Evolutionary conservation across 1,140 invertebrate species (phyloP).

Genomic region (Mercenaria mercenaria): DNA sequence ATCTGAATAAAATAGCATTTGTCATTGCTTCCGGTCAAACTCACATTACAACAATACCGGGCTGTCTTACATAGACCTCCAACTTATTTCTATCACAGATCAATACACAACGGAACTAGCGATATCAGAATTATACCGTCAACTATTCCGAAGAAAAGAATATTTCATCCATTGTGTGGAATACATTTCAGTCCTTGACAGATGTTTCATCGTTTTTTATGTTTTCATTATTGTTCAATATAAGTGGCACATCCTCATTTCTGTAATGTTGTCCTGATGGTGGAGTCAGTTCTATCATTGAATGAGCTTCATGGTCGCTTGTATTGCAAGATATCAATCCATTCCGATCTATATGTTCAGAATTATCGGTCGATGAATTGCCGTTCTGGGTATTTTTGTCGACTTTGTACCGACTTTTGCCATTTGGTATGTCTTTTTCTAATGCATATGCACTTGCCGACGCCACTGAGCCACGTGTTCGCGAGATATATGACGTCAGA

Average conservation of each 20-base stretch:
- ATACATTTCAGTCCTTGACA: too few relatives aligned
- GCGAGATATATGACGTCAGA: constrained; percentile 52
- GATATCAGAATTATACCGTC: too few relatives aligned
- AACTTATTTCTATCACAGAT: too few relatives aligned
- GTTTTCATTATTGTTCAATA: not conserved
- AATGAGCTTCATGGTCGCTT: not conserved
- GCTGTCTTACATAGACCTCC: too few relatives aligned
- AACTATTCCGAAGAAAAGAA: too few relatives aligned
- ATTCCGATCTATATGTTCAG: not conserved
- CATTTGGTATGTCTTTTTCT: constrained; percentile 40
- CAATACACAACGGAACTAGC: too few relatives aligned
- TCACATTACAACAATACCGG: too few relatives aligned
- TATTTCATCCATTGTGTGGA: too few relatives aligned
- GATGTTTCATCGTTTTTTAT: not conserved
- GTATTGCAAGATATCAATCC: not conserved
- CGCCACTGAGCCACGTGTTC: constrained; percentile 26
- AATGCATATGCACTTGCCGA: constrained; percentile 33
- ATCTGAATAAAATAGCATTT: too few relatives aligned
- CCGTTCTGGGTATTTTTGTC: not conserved
- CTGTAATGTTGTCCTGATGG: not conserved
- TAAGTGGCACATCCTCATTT: not conserved
- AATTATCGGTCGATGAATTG: not conserved
- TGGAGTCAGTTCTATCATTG: not conserved
- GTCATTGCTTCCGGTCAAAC: too few relatives aligned
- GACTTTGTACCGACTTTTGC: not conserved